Conservation (phyloP, 2,113 vertebrate genomes). For the Leptocoma aspasia region DNA sequence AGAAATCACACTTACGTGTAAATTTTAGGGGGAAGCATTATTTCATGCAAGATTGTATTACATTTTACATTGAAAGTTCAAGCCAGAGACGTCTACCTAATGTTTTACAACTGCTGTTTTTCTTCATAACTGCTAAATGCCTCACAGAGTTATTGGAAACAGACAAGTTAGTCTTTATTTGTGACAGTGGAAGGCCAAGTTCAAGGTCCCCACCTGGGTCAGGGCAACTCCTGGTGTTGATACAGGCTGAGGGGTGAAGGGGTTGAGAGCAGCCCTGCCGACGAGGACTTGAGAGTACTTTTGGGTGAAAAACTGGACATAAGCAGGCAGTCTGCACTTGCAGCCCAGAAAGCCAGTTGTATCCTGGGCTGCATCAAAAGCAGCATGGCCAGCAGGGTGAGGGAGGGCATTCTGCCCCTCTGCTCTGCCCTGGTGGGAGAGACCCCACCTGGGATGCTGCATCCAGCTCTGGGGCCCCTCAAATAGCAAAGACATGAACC, state of each 20-base stretch:
- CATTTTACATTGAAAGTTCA: background rate
- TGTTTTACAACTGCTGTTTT: background rate
- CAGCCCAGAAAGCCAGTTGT: background rate
- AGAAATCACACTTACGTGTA: accelerated
- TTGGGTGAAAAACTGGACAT: background rate
- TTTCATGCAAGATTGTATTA: background rate
- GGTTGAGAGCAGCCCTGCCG: background rate
- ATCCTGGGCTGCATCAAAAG: background rate
- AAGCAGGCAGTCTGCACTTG: background rate
- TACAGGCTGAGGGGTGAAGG: background rate
- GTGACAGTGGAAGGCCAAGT: background rate
- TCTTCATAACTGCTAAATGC: background rate
- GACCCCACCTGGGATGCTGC: too few species aligned
- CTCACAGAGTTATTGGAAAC: background rate
- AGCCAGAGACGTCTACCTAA: background rate
- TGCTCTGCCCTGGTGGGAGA: background rate
- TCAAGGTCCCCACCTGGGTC: background rate
- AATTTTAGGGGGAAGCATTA: background rate
- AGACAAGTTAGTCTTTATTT: background rate
- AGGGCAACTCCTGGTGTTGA: background rate
- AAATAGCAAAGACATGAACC: background rate
- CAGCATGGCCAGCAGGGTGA: accelerated
- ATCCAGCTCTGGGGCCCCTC: background rate
- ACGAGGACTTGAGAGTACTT: background rate
- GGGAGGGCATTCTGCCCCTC: background rate